Evolutionary conservation across 2,888 invertebrate species (phyloP).

Genomic region (Spisula subtruncata): DNA sequence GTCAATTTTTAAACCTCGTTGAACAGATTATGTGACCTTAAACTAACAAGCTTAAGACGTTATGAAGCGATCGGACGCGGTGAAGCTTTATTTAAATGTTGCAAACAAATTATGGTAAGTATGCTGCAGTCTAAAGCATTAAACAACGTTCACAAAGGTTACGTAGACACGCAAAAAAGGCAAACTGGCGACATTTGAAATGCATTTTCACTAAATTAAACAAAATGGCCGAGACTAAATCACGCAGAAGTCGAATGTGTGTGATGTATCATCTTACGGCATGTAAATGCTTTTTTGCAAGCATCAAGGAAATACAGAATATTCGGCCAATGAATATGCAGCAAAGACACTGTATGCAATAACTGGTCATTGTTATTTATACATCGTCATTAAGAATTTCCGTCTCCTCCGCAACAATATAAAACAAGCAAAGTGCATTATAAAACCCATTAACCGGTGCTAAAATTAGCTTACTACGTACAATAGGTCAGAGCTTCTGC

Average conservation of each 20-base stretch:
- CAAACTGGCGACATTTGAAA: not conserved
- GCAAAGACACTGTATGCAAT: not conserved
- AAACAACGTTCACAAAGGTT: not conserved
- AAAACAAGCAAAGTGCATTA: not conserved
- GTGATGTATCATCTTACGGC: not conserved
- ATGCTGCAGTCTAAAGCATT: not conserved
- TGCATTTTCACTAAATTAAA: not conserved
- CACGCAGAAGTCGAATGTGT: not conserved
- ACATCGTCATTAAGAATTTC: not conserved
- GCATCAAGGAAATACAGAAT: not conserved
- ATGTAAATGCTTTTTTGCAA: not conserved
- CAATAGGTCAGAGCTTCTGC: not conserved
- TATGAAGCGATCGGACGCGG: not conserved
- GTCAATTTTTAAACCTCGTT: slow-evolving; percentile 45
- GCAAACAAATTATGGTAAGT: not conserved
- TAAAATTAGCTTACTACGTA: not conserved
- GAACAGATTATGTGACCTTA: slow-evolving; percentile 46
- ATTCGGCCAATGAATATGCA: not conserved
- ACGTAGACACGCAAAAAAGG: not conserved
- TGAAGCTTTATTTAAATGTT: not conserved
- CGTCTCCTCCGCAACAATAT: not conserved
- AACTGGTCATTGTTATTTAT: not conserved
- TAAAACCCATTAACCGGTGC: not conserved
- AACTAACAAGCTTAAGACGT: slow-evolving; percentile 41
- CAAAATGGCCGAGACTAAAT: not conserved